phyloP scores from a whole-genome alignment of 1,140 invertebrate genomes.

The Philotrypesis tridentata region DNA sequence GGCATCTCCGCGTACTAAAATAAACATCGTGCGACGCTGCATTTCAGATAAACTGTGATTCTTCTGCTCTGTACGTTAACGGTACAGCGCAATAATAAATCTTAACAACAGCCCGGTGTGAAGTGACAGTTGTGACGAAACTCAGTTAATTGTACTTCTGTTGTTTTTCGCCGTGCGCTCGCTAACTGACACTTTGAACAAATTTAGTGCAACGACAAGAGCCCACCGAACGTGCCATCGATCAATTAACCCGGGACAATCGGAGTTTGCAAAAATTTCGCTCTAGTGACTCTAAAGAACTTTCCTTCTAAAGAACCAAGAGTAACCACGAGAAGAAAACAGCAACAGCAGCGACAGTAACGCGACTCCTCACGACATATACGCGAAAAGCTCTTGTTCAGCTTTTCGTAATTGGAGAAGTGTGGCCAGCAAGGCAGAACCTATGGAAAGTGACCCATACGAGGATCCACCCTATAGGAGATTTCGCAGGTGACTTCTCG shows the following conservation, averaged over 20 bases:
- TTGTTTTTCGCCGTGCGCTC: background rate
- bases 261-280: background rate
- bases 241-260: background rate
- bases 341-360: too few species aligned
- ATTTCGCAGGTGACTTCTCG: slow-evolving; percentile 61
- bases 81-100: background rate
- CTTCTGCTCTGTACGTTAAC: background rate
- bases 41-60: slow-evolving; percentile 29
- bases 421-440: slow-evolving; percentile 51
- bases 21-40: slow-evolving; percentile 1
- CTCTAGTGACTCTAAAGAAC: slow-evolving; percentile 5
- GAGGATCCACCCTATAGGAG: slow-evolving; percentile 67
- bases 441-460: slow-evolving; percentile 69
- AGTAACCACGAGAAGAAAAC: background rate
- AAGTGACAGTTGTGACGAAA: slow-evolving; percentile 10
- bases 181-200: background rate
- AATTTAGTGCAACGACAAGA: background rate
- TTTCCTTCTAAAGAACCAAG: background rate
- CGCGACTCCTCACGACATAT: too few species aligned
- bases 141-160: background rate
- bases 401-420: background rate
- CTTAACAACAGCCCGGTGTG: background rate
- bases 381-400: background rate
- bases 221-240: background rate
- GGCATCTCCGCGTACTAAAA: background rate